A percentile compares a stretch with the other conserved stretches of the same genome.
phyloP scores from a whole-genome alignment of 1,140 invertebrate species.

The Meloidogyne chitwoodi region DNA sequence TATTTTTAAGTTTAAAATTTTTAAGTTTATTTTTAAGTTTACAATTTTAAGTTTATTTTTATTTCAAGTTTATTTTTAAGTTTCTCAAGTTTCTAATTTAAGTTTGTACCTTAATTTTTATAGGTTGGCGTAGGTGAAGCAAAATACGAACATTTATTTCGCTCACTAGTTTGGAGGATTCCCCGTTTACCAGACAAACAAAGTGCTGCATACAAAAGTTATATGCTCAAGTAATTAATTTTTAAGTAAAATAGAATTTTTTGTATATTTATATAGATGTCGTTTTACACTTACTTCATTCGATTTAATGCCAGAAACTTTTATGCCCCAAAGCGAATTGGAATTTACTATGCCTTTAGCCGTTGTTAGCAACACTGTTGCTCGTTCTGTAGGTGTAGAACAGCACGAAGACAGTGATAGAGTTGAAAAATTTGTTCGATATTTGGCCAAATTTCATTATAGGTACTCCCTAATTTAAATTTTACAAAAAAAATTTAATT shows the following conservation, averaged over 20 bases:
- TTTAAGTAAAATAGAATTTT: background rate
- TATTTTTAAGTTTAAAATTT: background rate
- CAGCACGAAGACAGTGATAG: conserved; percentile 77
- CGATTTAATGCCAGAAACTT: conserved; percentile 88
- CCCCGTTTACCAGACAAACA: conserved; percentile 63
- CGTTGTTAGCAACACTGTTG: conserved; percentile 90
- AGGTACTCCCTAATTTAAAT: conserved; percentile 55
- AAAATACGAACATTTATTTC: conserved; percentile 97
- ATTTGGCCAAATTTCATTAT: conserved; percentile 92
- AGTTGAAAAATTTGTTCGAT: conserved; percentile 95
- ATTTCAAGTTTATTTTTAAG: background rate
- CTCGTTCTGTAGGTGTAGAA: conserved; percentile 83
- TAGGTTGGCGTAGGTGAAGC: conserved; percentile 72
- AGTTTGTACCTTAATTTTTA: background rate
- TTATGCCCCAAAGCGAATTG: conserved; percentile 80
- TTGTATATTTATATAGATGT: conserved; percentile 65
- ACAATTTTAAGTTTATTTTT: background rate
- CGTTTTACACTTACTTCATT: conserved; percentile 88
- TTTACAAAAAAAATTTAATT: background rate
- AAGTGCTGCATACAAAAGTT: conserved; percentile 57
- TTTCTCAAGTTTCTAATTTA: background rate
- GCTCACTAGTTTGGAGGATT: conserved; percentile 95
- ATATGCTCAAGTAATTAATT: conserved; percentile 48
- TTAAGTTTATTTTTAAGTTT: background rate
- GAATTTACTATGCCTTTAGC: conserved; percentile 98